Evolutionary conservation across 1,140 invertebrate genomes (phyloP).

Genomic region (Ostrea edulis): DNA sequence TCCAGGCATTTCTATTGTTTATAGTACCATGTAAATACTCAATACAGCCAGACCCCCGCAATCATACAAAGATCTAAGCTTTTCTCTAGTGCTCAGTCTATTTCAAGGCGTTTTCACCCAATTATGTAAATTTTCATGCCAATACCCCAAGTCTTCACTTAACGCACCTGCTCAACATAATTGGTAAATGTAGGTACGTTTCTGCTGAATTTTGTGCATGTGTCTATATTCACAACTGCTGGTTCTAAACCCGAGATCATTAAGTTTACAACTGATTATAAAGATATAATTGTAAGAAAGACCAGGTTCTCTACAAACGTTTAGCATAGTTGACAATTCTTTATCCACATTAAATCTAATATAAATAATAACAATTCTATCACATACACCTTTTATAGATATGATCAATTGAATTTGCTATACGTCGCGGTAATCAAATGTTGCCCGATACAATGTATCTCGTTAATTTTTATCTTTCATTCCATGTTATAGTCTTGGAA

Average conservation of each 20-base stretch:
- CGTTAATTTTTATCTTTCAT: not conserved
- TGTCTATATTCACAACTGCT: no score
- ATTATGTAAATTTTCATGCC: not conserved
- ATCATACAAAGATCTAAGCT: not conserved
- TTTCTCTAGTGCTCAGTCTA: not conserved
- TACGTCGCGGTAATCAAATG: not conserved
- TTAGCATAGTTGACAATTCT: no score
- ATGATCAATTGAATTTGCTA: no score
- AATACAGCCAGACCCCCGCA: not conserved
- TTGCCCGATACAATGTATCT: not conserved
- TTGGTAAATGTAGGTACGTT: no score
- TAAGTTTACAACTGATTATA: no score
- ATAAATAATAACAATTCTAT: no score
- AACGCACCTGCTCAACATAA: not conserved
- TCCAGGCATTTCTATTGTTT: not conserved
- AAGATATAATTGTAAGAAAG: no score
- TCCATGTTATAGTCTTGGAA: not conserved
- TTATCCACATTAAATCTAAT: no score
- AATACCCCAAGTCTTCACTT: not conserved
- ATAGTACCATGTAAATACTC: not conserved
- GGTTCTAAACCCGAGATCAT: no score
- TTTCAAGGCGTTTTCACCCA: conserved; percentile 6
- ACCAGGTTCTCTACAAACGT: no score
- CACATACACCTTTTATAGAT: no score
- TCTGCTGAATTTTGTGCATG: no score